A percentile compares a stretch with the other conserved stretches of the same genome.
Evolutionary conservation across 2,888 invertebrate species (phyloP).

Genomic region (Nomada ruficornis): DNA sequence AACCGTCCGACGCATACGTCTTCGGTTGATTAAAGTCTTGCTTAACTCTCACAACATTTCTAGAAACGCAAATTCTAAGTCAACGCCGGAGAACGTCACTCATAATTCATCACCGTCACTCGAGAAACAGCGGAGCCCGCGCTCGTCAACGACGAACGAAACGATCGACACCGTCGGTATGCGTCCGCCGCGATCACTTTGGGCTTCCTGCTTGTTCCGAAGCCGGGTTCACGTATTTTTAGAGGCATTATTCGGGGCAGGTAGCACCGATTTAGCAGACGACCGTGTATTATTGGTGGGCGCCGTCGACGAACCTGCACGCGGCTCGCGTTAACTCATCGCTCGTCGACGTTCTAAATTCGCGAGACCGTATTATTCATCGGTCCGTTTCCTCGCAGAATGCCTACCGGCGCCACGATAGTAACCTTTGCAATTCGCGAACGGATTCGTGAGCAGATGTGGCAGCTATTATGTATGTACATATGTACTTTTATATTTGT

Average conservation of each 20-base stretch:
- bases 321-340: constrained; percentile 37
- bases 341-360: constrained; percentile 35
- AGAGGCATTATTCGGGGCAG: constrained; percentile 81
- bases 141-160: constrained; percentile 30
- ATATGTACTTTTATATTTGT: too few species aligned
- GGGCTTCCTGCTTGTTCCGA: constrained; percentile 60
- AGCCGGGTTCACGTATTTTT: constrained; percentile 76
- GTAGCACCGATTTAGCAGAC: constrained; percentile 79
- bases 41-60: too few species aligned
- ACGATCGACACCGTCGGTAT: constrained; percentile 58
- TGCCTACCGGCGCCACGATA: background rate
- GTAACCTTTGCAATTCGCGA: background rate
- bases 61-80: constrained; percentile 6
- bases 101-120: background rate
- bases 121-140: background rate
- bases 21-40: too few species aligned
- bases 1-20: too few species aligned
- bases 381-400: constrained; percentile 1
- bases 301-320: constrained; percentile 63
- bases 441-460: background rate
- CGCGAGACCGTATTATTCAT: constrained; percentile 13
- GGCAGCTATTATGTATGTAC: background rate
- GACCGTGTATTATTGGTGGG: constrained; percentile 74
- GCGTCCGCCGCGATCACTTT: constrained; percentile 33
- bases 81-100: background rate